Percentiles rank a stretch among this genome's conserved stretches.
phyloP scores from a whole-genome alignment of 1,140 invertebrate genomes.

The Popillia japonica region DNA sequence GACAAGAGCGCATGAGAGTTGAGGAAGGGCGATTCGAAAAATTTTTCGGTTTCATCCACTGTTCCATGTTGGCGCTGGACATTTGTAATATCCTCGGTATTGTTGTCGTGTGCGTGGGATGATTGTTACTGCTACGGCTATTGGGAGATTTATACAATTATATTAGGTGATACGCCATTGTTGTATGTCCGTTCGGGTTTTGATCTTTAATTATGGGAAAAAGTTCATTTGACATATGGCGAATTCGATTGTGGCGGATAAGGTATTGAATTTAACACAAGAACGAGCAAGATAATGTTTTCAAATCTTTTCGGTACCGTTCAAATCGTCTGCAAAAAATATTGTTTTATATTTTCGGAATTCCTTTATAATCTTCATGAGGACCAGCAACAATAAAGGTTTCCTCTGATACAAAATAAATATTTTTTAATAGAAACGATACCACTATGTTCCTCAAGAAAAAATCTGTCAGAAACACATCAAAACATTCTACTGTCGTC shows the following conservation, averaged over 20 bases:
- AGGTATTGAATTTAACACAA: not conserved
- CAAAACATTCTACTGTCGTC: conserved; percentile 45
- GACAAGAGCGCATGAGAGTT: not conserved
- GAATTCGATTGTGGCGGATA: no score
- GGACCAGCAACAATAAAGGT: no score
- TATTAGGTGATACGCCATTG: not conserved
- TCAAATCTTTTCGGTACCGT: no score
- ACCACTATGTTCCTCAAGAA: not conserved
- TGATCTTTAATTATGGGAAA: conserved; percentile 21
- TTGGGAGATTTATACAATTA: conserved; percentile 9
- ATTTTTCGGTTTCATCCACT: conserved; percentile 9
- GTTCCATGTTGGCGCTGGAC: no score
- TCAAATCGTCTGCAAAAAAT: no score
- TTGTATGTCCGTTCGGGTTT: not conserved
- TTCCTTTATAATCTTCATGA: no score
- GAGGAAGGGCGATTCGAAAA: not conserved
- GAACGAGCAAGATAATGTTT: not conserved
- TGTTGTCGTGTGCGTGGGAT: conserved; percentile 15
- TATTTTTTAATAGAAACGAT: conserved; percentile 35
- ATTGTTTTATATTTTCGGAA: no score
- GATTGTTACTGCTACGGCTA: conserved; percentile 10
- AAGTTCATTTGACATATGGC: conserved; percentile 5
- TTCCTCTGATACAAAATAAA: not conserved
- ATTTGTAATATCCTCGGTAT: conserved; percentile 6
- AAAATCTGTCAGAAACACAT: conserved; percentile 46